These are phyloP conservation scores for Aegithalos caudatus DNA, from an alignment of 2,113 vertebrate genomes.

Conservation along the genomic window DNA sequence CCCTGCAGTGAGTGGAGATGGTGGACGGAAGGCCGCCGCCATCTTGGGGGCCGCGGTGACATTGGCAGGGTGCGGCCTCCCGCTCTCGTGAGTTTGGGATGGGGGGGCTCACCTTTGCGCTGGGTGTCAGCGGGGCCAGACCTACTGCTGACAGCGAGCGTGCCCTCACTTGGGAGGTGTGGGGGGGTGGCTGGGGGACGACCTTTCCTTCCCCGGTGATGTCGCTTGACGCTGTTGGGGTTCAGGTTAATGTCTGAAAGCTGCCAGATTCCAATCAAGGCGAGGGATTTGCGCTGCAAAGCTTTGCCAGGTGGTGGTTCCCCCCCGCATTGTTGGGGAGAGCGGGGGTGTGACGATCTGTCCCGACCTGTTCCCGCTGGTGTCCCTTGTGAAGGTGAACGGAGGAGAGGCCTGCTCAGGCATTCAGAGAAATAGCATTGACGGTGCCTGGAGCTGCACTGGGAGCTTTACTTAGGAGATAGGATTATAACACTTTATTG, in stretches of 20 bases:
- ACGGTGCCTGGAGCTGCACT: background rate
- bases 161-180: background rate
- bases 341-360: background rate
- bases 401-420: background rate
- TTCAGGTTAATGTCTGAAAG: background rate
- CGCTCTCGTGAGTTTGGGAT: background rate
- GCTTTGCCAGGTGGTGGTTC: background rate
- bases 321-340: background rate
- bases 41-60: background rate
- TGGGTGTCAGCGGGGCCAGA: background rate
- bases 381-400: background rate
- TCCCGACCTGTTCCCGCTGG: fast-evolving
- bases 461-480: background rate
- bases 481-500: background rate
- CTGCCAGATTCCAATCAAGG: background rate
- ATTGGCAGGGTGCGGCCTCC: background rate
- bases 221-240: fast-evolving
- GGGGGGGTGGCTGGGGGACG: background rate
- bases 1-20: background rate
- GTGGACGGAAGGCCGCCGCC: background rate
- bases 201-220: background rate
- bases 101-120: background rate
- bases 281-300: background rate
- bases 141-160: background rate
- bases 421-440: background rate